A percentile compares a stretch with the other conserved stretches of the same genome.
phyloP scores from a whole-genome alignment of 2,797 vertebrate species.

The Diglossa cyanea region DNA sequence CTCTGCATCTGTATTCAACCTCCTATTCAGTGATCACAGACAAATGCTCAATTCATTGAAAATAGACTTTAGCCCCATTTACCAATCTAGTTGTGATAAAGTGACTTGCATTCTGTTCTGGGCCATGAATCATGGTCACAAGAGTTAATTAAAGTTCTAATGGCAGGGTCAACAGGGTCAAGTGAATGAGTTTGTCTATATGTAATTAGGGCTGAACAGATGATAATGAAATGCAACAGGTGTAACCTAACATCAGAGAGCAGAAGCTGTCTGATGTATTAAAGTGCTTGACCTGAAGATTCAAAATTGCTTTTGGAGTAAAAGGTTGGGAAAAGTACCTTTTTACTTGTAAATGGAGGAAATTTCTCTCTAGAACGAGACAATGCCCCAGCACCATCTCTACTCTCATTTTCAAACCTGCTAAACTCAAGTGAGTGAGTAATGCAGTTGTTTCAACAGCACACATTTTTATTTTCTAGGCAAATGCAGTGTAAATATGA shows the following conservation, averaged over 20 bases:
- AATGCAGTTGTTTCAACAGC: background rate
- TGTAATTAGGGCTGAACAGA: slow-evolving; percentile 1
- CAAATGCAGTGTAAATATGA: background rate
- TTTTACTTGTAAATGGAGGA: background rate
- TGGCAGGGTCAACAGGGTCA: slow-evolving; percentile 32
- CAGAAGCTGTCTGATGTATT: background rate
- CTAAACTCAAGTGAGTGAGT: background rate
- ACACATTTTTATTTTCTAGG: background rate
- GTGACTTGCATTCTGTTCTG: slow-evolving; percentile 34
- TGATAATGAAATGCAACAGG: slow-evolving; percentile 40
- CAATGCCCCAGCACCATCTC: background rate
- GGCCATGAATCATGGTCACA: slow-evolving; percentile 1
- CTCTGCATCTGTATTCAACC: background rate
- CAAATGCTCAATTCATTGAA: slow-evolving; percentile 1
- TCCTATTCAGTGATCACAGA: background rate
- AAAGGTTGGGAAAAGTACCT: background rate
- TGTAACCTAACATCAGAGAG: background rate
- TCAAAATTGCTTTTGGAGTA: background rate
- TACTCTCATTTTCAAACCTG: background rate
- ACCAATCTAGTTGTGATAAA: background rate
- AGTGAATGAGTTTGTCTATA: slow-evolving; percentile 38
- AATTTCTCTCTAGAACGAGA: background rate
- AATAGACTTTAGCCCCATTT: background rate
- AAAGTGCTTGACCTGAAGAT: background rate
- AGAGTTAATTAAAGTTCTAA: slow-evolving; percentile 52